Base-by-base conservation (phyloP, 1,140 invertebrate species). In the Ceratosolen solmsi region DNA sequence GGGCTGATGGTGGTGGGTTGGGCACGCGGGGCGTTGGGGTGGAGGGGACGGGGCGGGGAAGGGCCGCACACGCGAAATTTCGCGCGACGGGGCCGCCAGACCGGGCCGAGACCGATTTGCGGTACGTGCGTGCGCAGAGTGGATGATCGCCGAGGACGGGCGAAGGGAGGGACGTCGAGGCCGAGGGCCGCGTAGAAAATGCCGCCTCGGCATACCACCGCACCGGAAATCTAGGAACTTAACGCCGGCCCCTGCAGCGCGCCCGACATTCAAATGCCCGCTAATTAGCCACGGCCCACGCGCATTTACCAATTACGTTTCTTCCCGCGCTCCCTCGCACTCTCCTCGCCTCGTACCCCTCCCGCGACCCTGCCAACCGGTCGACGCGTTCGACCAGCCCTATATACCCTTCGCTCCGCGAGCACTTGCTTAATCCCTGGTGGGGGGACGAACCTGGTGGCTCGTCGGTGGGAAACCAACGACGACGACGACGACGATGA, bases 61-160 rank as follows among this genome's bases (percentile, higher is more conserved):
- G 36, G 74, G 70, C 70, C 79, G 79, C 46, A 54, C 71, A 63
- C 79, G 60, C 80, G 74, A 76, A 82, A 82, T 82, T 82, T 76
- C 73, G 63, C 80, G 80, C 80, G 79, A 56, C 22, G 49, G 70
- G 70, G 54, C 65, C 65, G 49, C 77, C 77, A 65, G 74, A 63
- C 56, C 20, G 36, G 54, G 73, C 74, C 74, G 58, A 76, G 74
- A 76, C 74, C 76, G 77, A 71, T 71, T 79, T 71, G 77, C 77
- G 51, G 49, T 79, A 79, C 77, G 77, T 71, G 77, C 65, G 76
- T 68, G 70, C 72, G 30, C 51, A 41, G 46, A 38, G 63, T n/a
- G 17, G 41, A 49, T 51, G 54, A 58, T 25, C 54, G 51, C 51
- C 17, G 20, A 38, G 76, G 41, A 27, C 58, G 70, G 38, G 11